A percentile compares a stretch with the other conserved stretches of the same genome.
phyloP scores from a whole-genome alignment of 2,113 vertebrate genomes.

The Candoia aspera region DNA sequence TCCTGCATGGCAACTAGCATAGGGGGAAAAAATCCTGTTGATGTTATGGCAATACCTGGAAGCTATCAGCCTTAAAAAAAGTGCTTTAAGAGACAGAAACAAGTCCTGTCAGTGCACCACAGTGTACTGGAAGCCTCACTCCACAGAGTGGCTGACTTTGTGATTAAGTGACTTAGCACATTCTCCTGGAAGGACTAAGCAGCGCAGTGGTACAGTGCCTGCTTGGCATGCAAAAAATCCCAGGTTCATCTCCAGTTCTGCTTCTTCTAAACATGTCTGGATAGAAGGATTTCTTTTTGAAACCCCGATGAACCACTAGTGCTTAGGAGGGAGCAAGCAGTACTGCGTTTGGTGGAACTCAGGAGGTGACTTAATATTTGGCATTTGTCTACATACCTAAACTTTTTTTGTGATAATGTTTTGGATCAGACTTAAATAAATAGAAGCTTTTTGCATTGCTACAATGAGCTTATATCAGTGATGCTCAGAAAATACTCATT shows the following conservation, averaged over 20 bases:
- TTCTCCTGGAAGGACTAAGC: neutral
- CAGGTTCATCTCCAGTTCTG: neutral
- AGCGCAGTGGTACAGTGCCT: neutral
- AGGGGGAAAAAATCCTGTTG: neutral
- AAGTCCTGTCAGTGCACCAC: neutral
- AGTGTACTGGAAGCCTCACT: neutral
- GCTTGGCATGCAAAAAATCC: neutral
- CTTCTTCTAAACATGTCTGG: neutral
- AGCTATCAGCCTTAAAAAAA: neutral
- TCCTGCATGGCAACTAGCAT: neutral
- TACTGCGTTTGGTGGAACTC: neutral
- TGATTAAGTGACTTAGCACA: neutral
- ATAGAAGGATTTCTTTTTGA: neutral
- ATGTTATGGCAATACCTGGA: neutral
- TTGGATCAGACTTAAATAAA: neutral
- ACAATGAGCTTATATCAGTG: neutral
- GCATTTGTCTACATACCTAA: neutral
- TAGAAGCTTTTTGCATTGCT: conserved; percentile 20
- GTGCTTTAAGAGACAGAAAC: neutral
- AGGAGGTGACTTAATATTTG: neutral
- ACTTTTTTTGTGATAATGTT: neutral
- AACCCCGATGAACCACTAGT: neutral
- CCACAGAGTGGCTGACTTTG: neutral
- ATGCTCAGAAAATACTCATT: neutral
- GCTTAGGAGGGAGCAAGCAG: neutral